These are phyloP conservation scores for Bambusicola thoracicus DNA, from an alignment of 2,113 vertebrate genomes.

Conservation along the genomic window DNA sequence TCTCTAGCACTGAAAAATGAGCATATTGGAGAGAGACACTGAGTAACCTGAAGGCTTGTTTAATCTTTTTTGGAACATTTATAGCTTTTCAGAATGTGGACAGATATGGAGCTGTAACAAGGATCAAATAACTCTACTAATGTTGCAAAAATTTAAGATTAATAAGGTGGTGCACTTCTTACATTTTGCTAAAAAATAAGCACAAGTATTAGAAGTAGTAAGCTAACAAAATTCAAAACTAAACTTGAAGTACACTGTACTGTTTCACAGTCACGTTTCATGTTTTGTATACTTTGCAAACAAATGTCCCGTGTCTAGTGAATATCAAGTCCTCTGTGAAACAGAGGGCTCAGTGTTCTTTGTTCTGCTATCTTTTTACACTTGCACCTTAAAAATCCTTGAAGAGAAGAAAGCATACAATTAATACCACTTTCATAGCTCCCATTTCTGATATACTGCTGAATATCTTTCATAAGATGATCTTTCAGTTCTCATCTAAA, in stretches of 20 bases:
- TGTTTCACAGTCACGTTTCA: neutral
- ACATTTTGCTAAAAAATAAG: neutral
- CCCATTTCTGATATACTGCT: neutral
- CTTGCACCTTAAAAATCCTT: neutral
- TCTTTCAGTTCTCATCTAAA: neutral
- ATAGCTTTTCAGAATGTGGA: neutral
- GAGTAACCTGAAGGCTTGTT: conserved; percentile 15
- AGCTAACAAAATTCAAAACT: neutral
- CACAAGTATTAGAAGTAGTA: neutral
- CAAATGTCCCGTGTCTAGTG: neutral
- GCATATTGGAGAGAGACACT: conserved; percentile 30
- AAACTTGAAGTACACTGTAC: neutral
- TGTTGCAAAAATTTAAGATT: neutral
- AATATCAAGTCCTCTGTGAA: neutral
- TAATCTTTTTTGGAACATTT: conserved; percentile 62
- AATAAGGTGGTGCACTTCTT: neutral
- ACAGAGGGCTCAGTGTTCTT: neutral
- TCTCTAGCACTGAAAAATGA: conserved; percentile 35
- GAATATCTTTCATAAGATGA: neutral
- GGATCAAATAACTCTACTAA: neutral
- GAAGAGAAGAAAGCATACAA: neutral
- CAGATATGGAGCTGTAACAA: neutral
- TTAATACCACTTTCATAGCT: neutral
- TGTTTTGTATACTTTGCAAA: neutral
- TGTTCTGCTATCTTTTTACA: neutral